These are phyloP conservation scores for Lemur catta DNA, from an alignment of 2,797 vertebrate species.

Conservation along the genomic window DNA sequence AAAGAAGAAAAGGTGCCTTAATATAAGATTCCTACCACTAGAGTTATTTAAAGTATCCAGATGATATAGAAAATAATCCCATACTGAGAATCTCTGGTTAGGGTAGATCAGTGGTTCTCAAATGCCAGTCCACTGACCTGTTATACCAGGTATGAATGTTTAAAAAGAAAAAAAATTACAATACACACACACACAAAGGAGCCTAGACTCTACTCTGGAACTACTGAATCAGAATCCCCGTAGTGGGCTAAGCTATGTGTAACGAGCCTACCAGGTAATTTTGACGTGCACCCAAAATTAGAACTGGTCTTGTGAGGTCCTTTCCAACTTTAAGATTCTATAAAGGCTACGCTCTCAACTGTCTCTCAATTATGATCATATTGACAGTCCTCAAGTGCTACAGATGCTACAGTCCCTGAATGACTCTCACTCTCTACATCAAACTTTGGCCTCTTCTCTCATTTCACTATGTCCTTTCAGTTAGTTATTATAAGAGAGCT, in stretches of 20 bases:
- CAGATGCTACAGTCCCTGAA: not conserved
- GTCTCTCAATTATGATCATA: not conserved
- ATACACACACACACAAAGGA: not conserved
- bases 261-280: not conserved
- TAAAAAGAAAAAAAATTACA: not conserved
- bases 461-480: not conserved
- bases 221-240: not conserved
- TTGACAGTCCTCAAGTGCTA: not conserved
- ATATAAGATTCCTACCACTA: not conserved
- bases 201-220: not conserved
- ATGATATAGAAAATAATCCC: not conserved
- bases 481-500: not conserved
- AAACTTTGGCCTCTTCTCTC: not conserved
- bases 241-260: not conserved
- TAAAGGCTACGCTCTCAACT: not conserved
- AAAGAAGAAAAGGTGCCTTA: not conserved
- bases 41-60: not conserved
- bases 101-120: not conserved
- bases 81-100: not conserved
- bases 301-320: not conserved
- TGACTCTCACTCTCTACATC: not conserved
- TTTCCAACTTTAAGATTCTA: conserved; percentile 21
- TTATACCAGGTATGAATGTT: not conserved
- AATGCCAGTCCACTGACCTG: not conserved
- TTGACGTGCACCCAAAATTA: not conserved